Evolutionary conservation across 1,140 invertebrate genomes (phyloP), one percentile per base, ranked within the genome.

Genomic region (Mizuhopecten yessoensis): DNA sequence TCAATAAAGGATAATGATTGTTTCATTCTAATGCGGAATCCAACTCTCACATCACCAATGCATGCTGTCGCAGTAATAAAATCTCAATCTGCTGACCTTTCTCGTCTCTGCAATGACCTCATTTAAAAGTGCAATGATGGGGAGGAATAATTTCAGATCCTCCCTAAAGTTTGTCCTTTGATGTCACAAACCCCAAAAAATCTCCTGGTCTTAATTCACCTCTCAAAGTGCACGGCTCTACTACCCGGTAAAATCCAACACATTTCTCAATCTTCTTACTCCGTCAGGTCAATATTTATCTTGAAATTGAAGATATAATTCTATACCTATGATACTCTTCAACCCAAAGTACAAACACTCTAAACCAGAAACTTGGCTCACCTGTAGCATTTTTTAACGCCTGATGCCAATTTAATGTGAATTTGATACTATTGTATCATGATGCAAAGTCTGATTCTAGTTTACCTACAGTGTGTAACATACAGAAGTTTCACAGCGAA

Each of bases 291-390:
- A 75, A 75, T 75, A 75, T 75, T 75, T 75, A 75, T 75, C 57
- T 75, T 17, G 57, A 75, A 75, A 75, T 75, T 75, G 57, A 75
- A 75, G 57, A 75, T 75, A 75, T 75, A 75, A 75, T 75, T 75
- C 57, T 75, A 29, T 29, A 75, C 57, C 23, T 29, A 75, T 17
- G 57, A 75, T 75, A 75, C 57, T 75, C 57, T 29, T 75, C 57
- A 75, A 75, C 57, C 11, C 57, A n/a, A 75, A 75, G 23, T 75
- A 75, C 57, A 75, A 75, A 75, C 57, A 75, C 57, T 29, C 29
- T 5, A 75, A 75, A 75, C 57, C 57, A n/a, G 57, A 75, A 75
- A 75, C 57, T 75, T 75, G 57, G 57, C 57, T 75, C 57, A 75
- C 57, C 57, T 75, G 57, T 75, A 29, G 57, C 23, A 75, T 29